Percentiles rank a stretch among this genome's conserved stretches.
Evolutionary conservation across 2,888 invertebrate genomes (phyloP).

Genomic region (Phlogophora meticulosa): DNA sequence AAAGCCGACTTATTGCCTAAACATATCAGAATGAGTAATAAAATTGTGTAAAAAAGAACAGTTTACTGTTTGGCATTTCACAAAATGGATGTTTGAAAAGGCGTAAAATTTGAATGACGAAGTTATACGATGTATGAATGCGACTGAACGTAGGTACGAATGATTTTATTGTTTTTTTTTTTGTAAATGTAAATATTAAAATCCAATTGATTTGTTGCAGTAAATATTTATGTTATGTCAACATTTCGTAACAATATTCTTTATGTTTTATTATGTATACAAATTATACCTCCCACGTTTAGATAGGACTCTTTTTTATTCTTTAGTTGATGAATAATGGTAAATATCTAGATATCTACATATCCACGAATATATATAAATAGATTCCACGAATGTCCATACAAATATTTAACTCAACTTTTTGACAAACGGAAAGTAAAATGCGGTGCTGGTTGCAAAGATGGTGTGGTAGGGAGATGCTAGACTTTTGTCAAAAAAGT

Average conservation of each 20-base stretch:
- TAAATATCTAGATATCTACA: neutral
- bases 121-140: constrained; percentile 1
- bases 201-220: neutral
- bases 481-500: too few species aligned
- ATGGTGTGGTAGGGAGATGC: neutral
- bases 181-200: constrained; percentile 4
- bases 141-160: constrained; percentile 16
- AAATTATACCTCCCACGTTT: too few species aligned
- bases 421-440: neutral
- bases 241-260: too few species aligned
- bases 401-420: neutral
- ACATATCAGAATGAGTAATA: constrained; percentile 68
- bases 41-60: constrained; percentile 55
- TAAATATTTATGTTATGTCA: constrained; percentile 1
- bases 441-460: neutral
- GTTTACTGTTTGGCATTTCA: constrained; percentile 49
- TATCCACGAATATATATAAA: too few species aligned
- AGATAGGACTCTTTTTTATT: too few species aligned
- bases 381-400: neutral
- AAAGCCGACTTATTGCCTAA: constrained; percentile 76
- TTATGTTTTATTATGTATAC: too few species aligned
- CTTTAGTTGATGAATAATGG: too few species aligned
- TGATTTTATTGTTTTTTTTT: constrained; percentile 15
- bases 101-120: constrained; percentile 33
- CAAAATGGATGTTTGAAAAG: constrained; percentile 51